Evolutionary conservation across 2,797 vertebrate species (phyloP), one percentile per base, ranked within the genome.

Genomic region (Poecile montanus): DNA sequence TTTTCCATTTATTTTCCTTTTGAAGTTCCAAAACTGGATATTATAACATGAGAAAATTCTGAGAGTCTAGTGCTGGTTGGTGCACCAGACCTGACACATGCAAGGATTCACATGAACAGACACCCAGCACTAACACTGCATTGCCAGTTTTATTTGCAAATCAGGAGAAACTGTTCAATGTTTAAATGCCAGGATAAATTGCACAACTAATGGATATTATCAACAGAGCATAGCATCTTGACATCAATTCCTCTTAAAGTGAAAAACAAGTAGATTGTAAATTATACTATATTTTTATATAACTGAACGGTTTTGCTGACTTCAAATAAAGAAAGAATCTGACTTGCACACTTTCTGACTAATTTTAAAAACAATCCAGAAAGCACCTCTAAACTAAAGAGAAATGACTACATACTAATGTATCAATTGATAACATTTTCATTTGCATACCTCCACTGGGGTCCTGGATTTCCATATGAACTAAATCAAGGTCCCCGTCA

Each of bases 401-500:
- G 30, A 94, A 92, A 82, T 66, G 2, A 51, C 45, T 66, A 34
- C 50, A 58, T 47, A 23, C n/a, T 16, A 45, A 83, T 21, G 60
- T 61, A 94, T 61, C 53, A 88, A 54, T 8, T 85, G 75, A 85
- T 83, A 95, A 78, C 27, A 57, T 53, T 89, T 91, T 81, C 29
- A 91, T 94, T 82, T 92, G 36, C 84, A 81, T 98, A 99, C 99
- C 99, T 99, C 99, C 99, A 96, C 98, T 98, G 16, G 97, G 95
- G 89, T 99, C 99, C 93, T 99, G 99, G 97, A 99, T 98, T 96
- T 99, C 99, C 99, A 99, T 98, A 97, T 99, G 99, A 95, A 99
- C 98, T 96, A 99, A 95, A 95, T 99, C 98, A 57, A 98, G 98
- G 91, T 99, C 98, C 72, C 98, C 87, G 2, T 99, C 99, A 96